Base-by-base conservation (phyloP, 2,797 vertebrate genomes). In the Pangasius mekongensis region DNA sequence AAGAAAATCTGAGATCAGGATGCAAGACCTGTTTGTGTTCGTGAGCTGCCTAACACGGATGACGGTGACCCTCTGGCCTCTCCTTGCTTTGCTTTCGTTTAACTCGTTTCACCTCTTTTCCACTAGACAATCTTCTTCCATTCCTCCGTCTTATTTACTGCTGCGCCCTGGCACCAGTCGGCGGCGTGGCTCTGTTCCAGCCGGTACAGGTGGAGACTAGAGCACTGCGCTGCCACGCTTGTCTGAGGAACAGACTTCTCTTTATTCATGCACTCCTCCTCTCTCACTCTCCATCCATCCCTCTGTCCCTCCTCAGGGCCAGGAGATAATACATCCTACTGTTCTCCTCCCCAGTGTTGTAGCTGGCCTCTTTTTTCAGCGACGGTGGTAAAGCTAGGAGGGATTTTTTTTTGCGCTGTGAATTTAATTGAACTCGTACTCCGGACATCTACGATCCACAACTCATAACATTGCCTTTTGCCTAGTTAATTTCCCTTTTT, bases 131-230 rank as follows among this genome's bases (percentile, higher is more conserved):
- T 94, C 92, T 92, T 36, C 84, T 77, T 94, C 93, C 94, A 94
- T 93, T 94, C 92, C 86, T 74, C 88, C 84, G 92, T 92, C 93
- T 94, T 94, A 93, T 93, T 96, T 94, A 93, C 93, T 90, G 95
- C 93, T 95, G 94, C 91, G 92, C 93, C 93, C 91, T 92, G 93
- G 94, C 95, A 94, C 94, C 87, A 95, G 95, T 93, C 93, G 94
- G 95, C 93, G 90, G 93, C 93, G 92, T 96, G 95, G 95, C 93
- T 90, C 94, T 93, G 85, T 87, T 94, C 94, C 93, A 95, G 94
- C 90, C 89, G 93, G 91, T 96, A 95, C 95, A 96, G 95, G 95
- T 96, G 95, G 95, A 96, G 92, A 92, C 91, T 92, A 93, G 92
- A 95, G 94, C 93, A 90, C 93, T 88, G 92, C 91, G 91, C 93